Base-by-base conservation (phyloP, 2,888 invertebrate species). In the Cheilosia pagana region DNA sequence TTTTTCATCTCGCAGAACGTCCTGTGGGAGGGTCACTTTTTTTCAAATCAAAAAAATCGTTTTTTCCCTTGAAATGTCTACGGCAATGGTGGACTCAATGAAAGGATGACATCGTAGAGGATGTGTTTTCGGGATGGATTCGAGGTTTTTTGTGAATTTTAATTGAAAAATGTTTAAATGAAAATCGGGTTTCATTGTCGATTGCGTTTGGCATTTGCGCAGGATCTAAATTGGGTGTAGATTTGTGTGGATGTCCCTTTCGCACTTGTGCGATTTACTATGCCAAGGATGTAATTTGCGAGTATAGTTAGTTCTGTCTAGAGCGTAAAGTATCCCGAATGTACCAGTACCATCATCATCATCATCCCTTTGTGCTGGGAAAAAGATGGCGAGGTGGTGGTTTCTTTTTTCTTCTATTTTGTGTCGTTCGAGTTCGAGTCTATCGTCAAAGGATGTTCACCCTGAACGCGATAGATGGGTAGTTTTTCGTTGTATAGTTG, bases 21-120 rank as follows among this genome's bases (percentile, higher is more conserved):
- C 75, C 67, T 76, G 62, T 81, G 87, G 86, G 87, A 81, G 86
- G 86, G 86, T 86, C 86, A 72, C n/a, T 53, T 48, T 70, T 52
- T 19, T 19, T 10, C n/a, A 60, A 78, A 28, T 45, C 12, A 57
- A 55, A 55, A 60, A 41, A n/a, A 12, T 14, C 4, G 8, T 7
- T 6, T 68, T 43, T 62, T 1, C 2, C 4, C 3, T 14, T 1
- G 6, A 50, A 25, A 23, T 14, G 12, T 50, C 1, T 23, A 2
- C 12, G 1, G 12, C 0, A 4, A 2, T 1, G 7, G 12, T 16
- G 16, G 2, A 41, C 59, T 21, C 31, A 41, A 45, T 28, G 41
- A 72, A 45, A 65, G 53, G 43, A 35, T 52, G 5, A 52, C n/a
- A 12, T 2, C 19, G 3, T 23, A 3, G 10, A 2, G 7, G 14